Evolutionary conservation across 2,113 vertebrate genomes (phyloP).

Genomic region (Rhizomys pruinosus): DNA sequence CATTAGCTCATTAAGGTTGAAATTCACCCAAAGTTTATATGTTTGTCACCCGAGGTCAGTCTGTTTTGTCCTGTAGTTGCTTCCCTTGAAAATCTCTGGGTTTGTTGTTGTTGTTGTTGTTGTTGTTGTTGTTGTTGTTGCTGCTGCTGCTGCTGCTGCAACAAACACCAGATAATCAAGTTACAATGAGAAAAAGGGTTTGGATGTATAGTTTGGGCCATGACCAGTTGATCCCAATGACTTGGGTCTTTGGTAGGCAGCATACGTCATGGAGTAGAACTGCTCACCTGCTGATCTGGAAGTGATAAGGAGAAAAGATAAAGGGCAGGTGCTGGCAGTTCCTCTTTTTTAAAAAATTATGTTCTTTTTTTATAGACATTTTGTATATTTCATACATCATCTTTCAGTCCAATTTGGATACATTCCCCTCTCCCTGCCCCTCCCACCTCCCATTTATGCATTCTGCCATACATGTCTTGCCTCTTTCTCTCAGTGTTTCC

Average conservation of each 20-base stretch:
- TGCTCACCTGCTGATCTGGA: background rate
- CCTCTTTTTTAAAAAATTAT: no score
- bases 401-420: no score
- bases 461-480: no score
- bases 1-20: constrained; percentile 4
- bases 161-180: background rate
- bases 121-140: no score
- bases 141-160: background rate
- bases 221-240: background rate
- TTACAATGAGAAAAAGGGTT: background rate
- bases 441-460: no score
- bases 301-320: background rate
- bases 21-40: constrained; percentile 23
- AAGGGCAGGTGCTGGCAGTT: fast-evolving
- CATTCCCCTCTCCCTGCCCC: no score
- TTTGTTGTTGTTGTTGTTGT: no score
- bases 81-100: background rate
- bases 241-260: background rate
- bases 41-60: background rate
- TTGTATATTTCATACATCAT: no score
- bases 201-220: background rate
- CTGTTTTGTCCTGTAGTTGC: background rate
- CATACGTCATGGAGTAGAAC: background rate
- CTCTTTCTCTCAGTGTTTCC: no score
- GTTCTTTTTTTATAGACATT: no score